Evolutionary conservation across 1,140 invertebrate genomes (phyloP), one percentile per base, ranked within the genome.

Genomic region (Euwallacea similis): DNA sequence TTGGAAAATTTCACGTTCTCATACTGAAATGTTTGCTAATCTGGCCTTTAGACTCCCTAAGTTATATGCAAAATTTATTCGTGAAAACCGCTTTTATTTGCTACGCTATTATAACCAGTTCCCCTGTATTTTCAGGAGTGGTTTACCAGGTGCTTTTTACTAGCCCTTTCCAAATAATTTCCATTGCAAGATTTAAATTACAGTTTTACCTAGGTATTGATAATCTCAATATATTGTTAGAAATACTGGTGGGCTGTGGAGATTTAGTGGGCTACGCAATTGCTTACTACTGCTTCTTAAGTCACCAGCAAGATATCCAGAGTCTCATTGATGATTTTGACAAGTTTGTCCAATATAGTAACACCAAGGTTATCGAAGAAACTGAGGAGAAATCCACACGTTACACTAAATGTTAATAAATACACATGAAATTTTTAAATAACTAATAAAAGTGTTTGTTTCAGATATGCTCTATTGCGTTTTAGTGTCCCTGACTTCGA

Each of bases 381-480:
- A 50, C 47, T 2, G 71, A 72, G 42, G 8, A 6, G 44, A 46
- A 21, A 46, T 66, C 50, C 13, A 47, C 15, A 13, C 21, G 44
- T 15, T 68, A 62, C 13, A 67, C 71, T 9, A 72, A 68, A 68
- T 72, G 71, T 72, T 33, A 33, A 2, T 33, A 33, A 33, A 33
- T 33, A 33, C 53, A 62, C 42, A 16, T 15, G n/a, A 47, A 7
- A 11, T 42, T 60, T 8, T 13, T 11, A 60, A 41, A 42, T 6
- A 4, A 60, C 42, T 60, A 41, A 8, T 60, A 41, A 21, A 46
- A 9, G 55, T 42, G 7, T 58, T 33, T 15, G 9, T 68, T 72
- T 33, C 16, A 72, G 71, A 68, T 68, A 42, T 72, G 9, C 16
- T 72, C 7, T 7, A 11, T 42, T 72, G 67, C 46, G 64, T 72